These are phyloP conservation scores for Antheraea assamensis DNA, from an alignment of 2,888 invertebrate genomes.

Conservation along the genomic window DNA sequence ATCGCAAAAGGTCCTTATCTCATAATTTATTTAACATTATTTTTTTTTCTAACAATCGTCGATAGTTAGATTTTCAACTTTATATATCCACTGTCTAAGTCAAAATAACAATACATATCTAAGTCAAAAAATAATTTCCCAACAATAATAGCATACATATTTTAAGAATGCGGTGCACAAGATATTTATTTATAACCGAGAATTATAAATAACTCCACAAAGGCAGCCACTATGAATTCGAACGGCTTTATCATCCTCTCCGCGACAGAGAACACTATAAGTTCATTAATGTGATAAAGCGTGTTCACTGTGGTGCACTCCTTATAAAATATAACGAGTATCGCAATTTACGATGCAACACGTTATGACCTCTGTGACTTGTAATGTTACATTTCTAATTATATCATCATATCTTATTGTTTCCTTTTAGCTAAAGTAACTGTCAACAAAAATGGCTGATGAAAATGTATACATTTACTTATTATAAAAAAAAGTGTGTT, in stretches of 20 bases:
- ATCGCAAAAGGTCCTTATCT: too few species aligned
- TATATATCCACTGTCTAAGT: too few species aligned
- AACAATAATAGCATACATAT: neutral
- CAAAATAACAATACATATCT: too few species aligned
- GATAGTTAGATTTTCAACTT: too few species aligned
- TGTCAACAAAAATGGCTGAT: neutral
- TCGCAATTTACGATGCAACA: slow-evolving; percentile 55
- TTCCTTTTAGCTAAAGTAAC: neutral
- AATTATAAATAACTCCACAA: slow-evolving; percentile 21
- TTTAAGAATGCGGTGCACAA: neutral
- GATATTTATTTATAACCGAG: slow-evolving; percentile 9
- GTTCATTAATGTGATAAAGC: slow-evolving; percentile 67
- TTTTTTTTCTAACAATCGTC: too few species aligned
- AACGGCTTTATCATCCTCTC: slow-evolving; percentile 26
- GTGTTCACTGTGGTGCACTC: slow-evolving; percentile 26
- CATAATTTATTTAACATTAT: too few species aligned
- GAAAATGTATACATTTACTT: neutral
- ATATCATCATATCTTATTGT: slow-evolving; percentile 10
- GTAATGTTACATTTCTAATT: slow-evolving; percentile 15
- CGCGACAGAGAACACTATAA: slow-evolving; percentile 40
- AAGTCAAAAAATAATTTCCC: neutral
- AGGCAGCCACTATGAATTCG: slow-evolving; percentile 19
- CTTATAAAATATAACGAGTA: slow-evolving; percentile 52
- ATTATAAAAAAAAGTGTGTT: too few species aligned
- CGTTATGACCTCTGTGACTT: slow-evolving; percentile 28